These are phyloP conservation scores for Okapia johnstoni DNA, from an alignment of 2,113 vertebrate species.

Conservation along the genomic window DNA sequence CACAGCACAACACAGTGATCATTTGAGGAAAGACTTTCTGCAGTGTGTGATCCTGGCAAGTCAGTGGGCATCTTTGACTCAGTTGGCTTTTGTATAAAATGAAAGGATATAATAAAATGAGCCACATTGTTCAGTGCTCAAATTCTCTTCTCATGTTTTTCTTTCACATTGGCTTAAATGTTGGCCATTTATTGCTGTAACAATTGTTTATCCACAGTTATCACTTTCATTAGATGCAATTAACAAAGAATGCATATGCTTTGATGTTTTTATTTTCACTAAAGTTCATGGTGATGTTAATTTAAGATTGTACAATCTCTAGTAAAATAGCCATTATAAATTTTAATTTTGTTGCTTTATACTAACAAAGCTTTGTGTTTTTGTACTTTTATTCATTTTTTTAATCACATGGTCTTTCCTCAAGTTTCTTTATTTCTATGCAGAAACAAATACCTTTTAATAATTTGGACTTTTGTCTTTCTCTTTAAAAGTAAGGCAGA, in stretches of 20 bases:
- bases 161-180: neutral
- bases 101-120: neutral
- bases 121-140: neutral
- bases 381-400: neutral
- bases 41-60: neutral
- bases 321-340: constrained; percentile 44
- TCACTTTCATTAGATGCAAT: constrained; percentile 66
- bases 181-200: constrained; percentile 21
- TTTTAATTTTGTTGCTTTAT: constrained; percentile 31
- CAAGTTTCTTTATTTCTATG: neutral
- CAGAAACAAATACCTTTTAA: neutral
- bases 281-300: constrained; percentile 38
- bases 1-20: neutral
- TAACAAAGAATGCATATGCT: constrained; percentile 52
- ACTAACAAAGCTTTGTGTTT: neutral
- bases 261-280: constrained; percentile 60
- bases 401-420: neutral
- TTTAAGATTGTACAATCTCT: constrained; percentile 41
- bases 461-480: constrained; percentile 6
- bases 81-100: neutral
- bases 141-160: neutral
- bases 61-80: neutral
- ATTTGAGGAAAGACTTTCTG: neutral
- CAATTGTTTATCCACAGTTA: constrained; percentile 47
- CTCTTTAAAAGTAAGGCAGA: neutral